Percentiles rank a stretch among this genome's conserved stretches.
Conservation (phyloP, 92 coral and sea anemone species). For the Palythoa heliodiscus region DNA sequence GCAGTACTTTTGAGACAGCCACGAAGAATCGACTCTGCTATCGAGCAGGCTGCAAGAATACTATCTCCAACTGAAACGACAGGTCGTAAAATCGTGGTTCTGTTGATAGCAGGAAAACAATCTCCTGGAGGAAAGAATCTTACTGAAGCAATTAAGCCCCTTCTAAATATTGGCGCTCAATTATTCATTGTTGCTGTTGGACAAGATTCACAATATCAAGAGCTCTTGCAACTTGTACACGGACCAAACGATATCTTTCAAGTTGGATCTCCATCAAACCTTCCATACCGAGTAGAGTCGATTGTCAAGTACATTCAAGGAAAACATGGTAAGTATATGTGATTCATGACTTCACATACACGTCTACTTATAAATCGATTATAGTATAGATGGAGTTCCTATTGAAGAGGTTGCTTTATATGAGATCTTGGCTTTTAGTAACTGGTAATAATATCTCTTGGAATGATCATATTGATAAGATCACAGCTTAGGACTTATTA, state of each 20-base stretch:
- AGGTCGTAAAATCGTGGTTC: constrained; percentile 74
- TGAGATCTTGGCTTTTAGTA: too few species aligned
- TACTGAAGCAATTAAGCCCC: constrained; percentile 52
- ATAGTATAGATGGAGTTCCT: too few species aligned
- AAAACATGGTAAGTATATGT: constrained; percentile 12
- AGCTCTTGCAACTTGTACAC: constrained; percentile 58
- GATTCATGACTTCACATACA: not conserved
- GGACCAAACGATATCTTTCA: constrained; percentile 36
- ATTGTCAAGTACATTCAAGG: constrained; percentile 26
- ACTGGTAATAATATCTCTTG: too few species aligned
- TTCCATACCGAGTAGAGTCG: constrained; percentile 11
- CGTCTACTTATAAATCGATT: not conserved
- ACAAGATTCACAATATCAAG: constrained; percentile 48
- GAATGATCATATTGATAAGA: too few species aligned
- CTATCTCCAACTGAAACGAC: constrained; percentile 54
- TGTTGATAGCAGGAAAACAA: constrained; percentile 74
- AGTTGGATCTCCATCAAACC: constrained; percentile 7
- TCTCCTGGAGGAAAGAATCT: constrained; percentile 37
- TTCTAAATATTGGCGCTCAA: constrained; percentile 70
- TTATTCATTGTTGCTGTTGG: constrained; percentile 74
- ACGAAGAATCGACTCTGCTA: constrained; percentile 69
- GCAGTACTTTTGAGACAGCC: constrained; percentile 43
- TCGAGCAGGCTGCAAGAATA: constrained; percentile 59
- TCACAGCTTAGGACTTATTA: too few species aligned
- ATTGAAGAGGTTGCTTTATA: too few species aligned